phyloP scores from a whole-genome alignment of 2,888 invertebrate species.

The Synanthedon andrenaeformis region DNA sequence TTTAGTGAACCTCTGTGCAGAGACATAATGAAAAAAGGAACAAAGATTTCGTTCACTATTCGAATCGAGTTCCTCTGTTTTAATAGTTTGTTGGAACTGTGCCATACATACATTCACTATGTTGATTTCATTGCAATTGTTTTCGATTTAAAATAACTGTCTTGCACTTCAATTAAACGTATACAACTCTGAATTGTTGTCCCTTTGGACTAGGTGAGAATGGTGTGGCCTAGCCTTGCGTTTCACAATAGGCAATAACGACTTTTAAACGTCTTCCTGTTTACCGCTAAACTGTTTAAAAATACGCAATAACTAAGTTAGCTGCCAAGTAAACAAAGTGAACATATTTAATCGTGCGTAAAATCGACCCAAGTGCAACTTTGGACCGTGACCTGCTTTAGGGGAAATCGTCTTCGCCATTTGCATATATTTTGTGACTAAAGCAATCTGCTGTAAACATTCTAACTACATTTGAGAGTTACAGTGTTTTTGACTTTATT shows the following conservation, averaged over 20 bases:
- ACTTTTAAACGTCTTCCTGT: too few relatives aligned
- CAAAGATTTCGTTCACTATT: not conserved
- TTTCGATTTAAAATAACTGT: too few relatives aligned
- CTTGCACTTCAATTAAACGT: too few relatives aligned
- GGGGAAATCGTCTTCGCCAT: conserved; percentile 4
- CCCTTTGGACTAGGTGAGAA: too few relatives aligned
- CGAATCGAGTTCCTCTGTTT: not conserved
- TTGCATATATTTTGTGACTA: conserved; percentile 10
- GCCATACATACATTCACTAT: not conserved
- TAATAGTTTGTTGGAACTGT: not conserved
- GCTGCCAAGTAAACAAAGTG: too few relatives aligned
- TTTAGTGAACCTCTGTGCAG: not conserved
- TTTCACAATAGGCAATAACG: too few relatives aligned
- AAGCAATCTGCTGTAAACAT: conserved; percentile 4
- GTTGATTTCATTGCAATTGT: not conserved
- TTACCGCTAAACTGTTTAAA: too few relatives aligned
- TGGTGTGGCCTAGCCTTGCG: too few relatives aligned
- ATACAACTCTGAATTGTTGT: too few relatives aligned
- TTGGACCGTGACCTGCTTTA: conserved; percentile 9
- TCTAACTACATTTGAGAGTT: conserved; percentile 2
- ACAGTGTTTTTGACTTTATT: not conserved
- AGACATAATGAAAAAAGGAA: not conserved
- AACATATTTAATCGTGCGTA: not conserved
- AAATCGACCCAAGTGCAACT: conserved; percentile 11
- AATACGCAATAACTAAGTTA: too few relatives aligned